Conservation (phyloP, 1,140 invertebrate species). For the Drosophila serrata region DNA sequence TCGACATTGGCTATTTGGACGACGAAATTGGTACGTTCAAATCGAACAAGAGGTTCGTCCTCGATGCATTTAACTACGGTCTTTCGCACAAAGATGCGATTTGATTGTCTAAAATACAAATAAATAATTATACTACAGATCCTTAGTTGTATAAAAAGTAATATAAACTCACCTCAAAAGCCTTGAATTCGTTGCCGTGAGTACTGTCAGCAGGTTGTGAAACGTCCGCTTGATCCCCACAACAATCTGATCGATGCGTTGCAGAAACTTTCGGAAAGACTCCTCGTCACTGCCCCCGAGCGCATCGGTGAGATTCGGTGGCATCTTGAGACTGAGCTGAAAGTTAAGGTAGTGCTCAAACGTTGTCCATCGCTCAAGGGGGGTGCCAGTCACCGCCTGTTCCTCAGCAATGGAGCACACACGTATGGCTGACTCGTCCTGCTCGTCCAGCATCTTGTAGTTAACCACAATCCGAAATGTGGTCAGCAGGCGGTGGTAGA, state of each 20-base stretch:
- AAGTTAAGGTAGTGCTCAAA: slow-evolving; percentile 53
- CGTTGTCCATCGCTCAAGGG: slow-evolving; percentile 8
- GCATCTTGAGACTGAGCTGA: slow-evolving; percentile 59
- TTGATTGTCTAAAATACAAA: slow-evolving; percentile 37
- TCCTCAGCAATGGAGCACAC: slow-evolving; percentile 31
- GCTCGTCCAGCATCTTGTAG: slow-evolving; percentile 37
- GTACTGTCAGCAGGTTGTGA: slow-evolving; percentile 13
- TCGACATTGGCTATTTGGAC: slow-evolving; percentile 56
- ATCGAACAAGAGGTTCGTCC: slow-evolving; percentile 12
- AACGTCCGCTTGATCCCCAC: slow-evolving; percentile 15
- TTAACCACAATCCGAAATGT: slow-evolving; percentile 45
- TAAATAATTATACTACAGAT: too few species aligned
- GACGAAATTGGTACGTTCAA: slow-evolving; percentile 31
- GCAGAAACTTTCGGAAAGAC: slow-evolving; percentile 33
- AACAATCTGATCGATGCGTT: slow-evolving; percentile 42
- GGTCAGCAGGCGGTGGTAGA: slow-evolving; percentile 39
- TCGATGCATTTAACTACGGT: slow-evolving; percentile 17
- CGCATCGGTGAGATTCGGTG: slow-evolving; percentile 34
- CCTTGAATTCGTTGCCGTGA: slow-evolving; percentile 12
- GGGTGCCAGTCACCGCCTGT: neutral
- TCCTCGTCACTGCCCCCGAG: slow-evolving; percentile 45
- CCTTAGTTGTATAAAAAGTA: neutral
- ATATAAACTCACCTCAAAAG: slow-evolving; percentile 40
- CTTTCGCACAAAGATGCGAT: slow-evolving; percentile 53
- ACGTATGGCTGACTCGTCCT: slow-evolving; percentile 36